Percentiles rank a stretch among this genome's conserved stretches.
Conservation (phyloP, 2,797 vertebrate species). For the Ctenochaetus hawaiiensis region DNA sequence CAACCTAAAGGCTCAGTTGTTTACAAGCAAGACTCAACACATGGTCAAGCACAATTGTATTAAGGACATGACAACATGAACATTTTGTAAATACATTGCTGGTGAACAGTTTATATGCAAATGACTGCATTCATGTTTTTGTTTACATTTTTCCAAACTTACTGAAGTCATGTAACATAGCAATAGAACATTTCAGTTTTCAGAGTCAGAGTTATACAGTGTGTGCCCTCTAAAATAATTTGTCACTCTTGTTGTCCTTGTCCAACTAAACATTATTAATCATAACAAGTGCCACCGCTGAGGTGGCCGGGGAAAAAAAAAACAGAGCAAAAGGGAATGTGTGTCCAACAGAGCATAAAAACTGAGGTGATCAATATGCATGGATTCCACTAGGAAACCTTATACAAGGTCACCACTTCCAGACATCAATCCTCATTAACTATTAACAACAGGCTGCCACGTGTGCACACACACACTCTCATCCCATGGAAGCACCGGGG, state of each 20-base stretch:
- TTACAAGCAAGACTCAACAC: too few relatives aligned
- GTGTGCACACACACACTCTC: conserved; percentile 45
- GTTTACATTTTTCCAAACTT: too few relatives aligned
- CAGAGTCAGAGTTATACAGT: too few relatives aligned
- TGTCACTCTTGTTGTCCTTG: background rate
- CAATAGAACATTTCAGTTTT: too few relatives aligned
- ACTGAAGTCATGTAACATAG: too few relatives aligned
- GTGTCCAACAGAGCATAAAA: conserved; percentile 79
- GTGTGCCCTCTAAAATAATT: background rate
- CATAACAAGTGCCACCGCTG: conserved; percentile 40
- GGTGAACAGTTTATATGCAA: too few relatives aligned
- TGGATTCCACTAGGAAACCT: conserved; percentile 82
- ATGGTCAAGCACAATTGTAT: too few relatives aligned
- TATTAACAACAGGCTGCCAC: conserved; percentile 82
- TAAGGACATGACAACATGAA: too few relatives aligned
- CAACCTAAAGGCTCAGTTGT: too few relatives aligned
- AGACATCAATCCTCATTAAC: conserved; percentile 87
- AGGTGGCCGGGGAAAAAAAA: conserved; percentile 34
- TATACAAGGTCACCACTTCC: conserved; percentile 82
- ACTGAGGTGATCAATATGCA: conserved; percentile 79
- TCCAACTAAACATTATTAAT: conserved; percentile 46
- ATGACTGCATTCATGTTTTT: too few relatives aligned
- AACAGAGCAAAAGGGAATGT: conserved; percentile 47
- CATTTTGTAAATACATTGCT: too few relatives aligned
- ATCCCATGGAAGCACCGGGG: conserved; percentile 20